phyloP scores from a whole-genome alignment of 1,140 invertebrate species.

The Scaptomyza montana region DNA sequence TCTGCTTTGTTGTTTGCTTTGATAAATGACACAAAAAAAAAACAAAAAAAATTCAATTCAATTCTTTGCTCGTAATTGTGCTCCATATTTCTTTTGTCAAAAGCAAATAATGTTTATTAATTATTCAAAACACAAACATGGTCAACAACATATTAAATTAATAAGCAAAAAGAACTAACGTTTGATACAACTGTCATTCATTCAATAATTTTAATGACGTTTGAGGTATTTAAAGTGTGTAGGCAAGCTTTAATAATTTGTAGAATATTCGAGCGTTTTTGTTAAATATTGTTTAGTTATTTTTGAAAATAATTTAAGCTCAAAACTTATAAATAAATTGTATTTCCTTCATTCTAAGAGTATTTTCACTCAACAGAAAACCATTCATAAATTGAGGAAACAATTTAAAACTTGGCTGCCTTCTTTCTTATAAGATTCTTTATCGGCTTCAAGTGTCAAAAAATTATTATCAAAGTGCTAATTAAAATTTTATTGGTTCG shows the following conservation, averaged over 20 bases:
- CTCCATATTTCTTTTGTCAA: constrained; percentile 33
- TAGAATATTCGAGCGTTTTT: no score
- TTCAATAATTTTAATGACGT: no score
- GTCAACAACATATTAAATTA: background rate
- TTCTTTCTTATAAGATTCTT: background rate
- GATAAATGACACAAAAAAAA: constrained; percentile 29
- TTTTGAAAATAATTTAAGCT: background rate
- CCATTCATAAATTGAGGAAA: constrained; percentile 15
- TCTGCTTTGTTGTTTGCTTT: constrained; percentile 50
- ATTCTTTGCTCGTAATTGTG: constrained; percentile 19
- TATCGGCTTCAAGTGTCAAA: background rate
- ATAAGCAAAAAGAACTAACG: background rate
- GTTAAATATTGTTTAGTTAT: no score
- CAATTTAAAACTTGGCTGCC: constrained; percentile 2
- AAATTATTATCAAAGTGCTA: constrained; percentile 15
- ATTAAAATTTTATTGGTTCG: constrained; percentile 39
- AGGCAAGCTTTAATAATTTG: no score
- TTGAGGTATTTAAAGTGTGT: background rate
- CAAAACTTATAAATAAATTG: no score
- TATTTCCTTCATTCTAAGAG: background rate
- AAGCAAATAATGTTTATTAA: constrained; percentile 42
- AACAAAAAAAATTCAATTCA: background rate
- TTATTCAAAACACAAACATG: constrained; percentile 10
- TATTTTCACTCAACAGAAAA: constrained; percentile 9
- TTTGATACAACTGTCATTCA: background rate